phyloP scores from a whole-genome alignment of 2,888 invertebrate species.

The Lasioglossum figueresi region DNA sequence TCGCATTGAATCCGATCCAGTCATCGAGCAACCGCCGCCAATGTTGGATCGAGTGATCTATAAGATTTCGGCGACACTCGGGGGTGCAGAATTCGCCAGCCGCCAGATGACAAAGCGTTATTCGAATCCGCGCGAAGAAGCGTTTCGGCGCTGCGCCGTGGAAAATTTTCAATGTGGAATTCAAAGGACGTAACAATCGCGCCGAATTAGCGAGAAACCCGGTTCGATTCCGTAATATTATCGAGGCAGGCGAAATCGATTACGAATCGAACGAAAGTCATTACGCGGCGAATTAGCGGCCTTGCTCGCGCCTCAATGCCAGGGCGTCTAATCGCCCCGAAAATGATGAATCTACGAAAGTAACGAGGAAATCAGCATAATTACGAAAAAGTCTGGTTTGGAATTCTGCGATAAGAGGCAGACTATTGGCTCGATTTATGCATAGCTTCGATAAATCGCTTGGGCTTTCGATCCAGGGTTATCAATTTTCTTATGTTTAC shows the following conservation, averaged over 20 bases:
- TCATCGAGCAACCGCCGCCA: not conserved
- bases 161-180: not conserved
- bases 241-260: not conserved
- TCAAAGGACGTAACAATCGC: not conserved
- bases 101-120: conserved; percentile 1
- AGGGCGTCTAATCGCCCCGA: not conserved
- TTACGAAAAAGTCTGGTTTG: not conserved
- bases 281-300: not conserved
- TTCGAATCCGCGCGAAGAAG: not conserved
- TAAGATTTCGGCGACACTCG: not conserved
- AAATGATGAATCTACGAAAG: conserved; percentile 4
- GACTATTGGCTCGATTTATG: not conserved
- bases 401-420: not conserved
- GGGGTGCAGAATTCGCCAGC: not conserved
- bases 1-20: not conserved
- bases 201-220: conserved; percentile 1
- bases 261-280: not conserved
- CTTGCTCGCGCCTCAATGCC: not conserved
- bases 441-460: not conserved
- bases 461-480: not conserved
- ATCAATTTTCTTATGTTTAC: not conserved
- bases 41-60: not conserved
- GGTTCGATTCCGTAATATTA: not conserved
- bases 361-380: not conserved
- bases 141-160: not conserved